Evolutionary conservation across 2,888 invertebrate species (phyloP), one percentile per base, ranked within the genome.

Genomic region (Acleris sparsana): DNA sequence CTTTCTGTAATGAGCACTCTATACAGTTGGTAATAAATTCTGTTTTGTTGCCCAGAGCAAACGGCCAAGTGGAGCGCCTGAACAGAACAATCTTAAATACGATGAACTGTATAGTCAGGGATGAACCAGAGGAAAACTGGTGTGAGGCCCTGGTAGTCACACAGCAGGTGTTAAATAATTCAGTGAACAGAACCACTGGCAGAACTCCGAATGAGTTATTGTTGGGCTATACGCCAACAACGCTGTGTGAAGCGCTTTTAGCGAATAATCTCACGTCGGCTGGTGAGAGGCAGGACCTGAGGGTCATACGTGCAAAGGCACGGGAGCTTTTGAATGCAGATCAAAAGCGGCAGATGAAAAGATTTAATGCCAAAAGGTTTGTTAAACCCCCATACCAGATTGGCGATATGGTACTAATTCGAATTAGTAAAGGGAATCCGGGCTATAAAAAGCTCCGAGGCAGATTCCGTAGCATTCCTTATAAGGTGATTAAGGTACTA

Each of bases 81-180:
- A 22, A 22, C 22, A 22, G 22, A 3, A 22, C 22, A 22, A 29
- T 29, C 7, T 7, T 29, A 29, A 29, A 29, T 29, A 29, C 29
- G 6, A 22, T 29, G 29, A 29, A 29, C 7, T 6, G 1, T 29
- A 7, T 29, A 7, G 29, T 29, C 29, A 29, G 29, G 7, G 29
- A 29, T 29, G 7, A 29, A 7, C 48, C 48, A 58, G 48, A 58
- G 25, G 48, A 58, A 18, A 58, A 25, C 25, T 58, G 46, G 22
- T 29, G 22, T 46, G 58, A 48, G 25, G n/a, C 58, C 25, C 56
- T 59, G 59, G 59, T 48, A 17, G 49, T 22, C 17, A 59, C 59
- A 51, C 56, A 56, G 22, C 56, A 56, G 56, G 56, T 20, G 39
- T 44, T 56, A 6, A 56, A 59, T 49, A 48, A 58, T 58, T n/a